phyloP scores from a whole-genome alignment of 2,888 invertebrate genomes.

The Tenthredo notha region DNA sequence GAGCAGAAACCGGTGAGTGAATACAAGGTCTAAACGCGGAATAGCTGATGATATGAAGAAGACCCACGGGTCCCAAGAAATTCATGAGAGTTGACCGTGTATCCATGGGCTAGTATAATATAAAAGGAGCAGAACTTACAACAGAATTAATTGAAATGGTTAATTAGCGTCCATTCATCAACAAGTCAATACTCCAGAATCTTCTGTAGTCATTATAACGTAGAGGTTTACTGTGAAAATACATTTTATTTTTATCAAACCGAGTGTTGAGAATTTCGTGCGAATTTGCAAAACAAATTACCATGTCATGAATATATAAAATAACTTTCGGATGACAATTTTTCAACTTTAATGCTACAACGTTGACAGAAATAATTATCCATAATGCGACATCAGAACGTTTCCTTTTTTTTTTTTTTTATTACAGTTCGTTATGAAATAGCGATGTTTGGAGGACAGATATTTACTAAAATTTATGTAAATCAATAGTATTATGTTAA shows the following conservation, averaged over 20 bases:
- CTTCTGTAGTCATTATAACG: conserved; percentile 5
- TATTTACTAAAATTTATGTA: background rate
- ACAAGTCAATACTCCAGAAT: conserved; percentile 16
- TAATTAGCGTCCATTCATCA: conserved; percentile 3
- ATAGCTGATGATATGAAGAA: conserved; percentile 28
- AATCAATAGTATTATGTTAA: background rate
- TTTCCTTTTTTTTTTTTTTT: background rate
- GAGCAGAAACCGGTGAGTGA: conserved; percentile 28
- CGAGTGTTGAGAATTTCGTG: background rate
- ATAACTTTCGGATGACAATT: background rate
- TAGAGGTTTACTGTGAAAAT: background rate
- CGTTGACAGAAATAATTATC: background rate
- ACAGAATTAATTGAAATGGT: conserved; percentile 9
- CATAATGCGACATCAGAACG: background rate
- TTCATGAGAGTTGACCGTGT: conserved; percentile 6
- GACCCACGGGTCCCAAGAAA: background rate
- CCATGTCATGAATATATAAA: background rate
- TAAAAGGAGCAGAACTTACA: background rate
- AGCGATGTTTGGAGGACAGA: background rate
- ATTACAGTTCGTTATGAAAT: background rate
- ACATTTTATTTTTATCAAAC: background rate
- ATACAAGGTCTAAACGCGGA: conserved; percentile 31
- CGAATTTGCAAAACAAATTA: conserved; percentile 22
- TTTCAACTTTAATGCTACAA: background rate
- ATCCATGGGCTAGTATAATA: background rate